Evolutionary conservation across 2,797 vertebrate genomes (phyloP), one percentile per base, ranked within the genome.

Genomic region (Holocentrus rufus): DNA sequence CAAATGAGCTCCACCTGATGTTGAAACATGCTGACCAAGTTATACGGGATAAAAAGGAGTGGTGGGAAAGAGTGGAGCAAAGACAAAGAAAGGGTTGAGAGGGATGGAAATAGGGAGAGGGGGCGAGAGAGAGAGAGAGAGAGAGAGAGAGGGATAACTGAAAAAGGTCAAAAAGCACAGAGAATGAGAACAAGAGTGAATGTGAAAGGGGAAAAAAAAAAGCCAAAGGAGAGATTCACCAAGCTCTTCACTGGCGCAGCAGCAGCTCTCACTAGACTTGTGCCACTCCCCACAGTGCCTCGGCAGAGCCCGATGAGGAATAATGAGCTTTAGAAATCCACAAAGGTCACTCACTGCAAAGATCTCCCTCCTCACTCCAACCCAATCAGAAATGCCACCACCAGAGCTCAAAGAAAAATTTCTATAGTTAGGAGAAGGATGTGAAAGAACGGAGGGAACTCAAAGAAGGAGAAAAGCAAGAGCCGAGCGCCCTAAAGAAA

Each of bases 241-340:
- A 58, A 76, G 58, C 83, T 74, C 64, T 72, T 62, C 85, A 61
- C 42, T 30, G 72, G 72, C 83, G 74, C 83, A 88, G 86, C 83
- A 85, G 76, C 69, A 84, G 72, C 86, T 73, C 84, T 85, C 88
- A 82, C 80, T 31, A 80, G 79, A 81, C 81, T 74, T 55, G 64
- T 68, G 79, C 84, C 83, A 74, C 87, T 85, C 82, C 85, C 88
- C 74, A 73, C 79, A 73, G 90, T 6, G 82, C 73, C 66, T 56
- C 83, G 67, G 83, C 86, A 66, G 82, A 90, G 89, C 74, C 83
- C 87, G 76, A 89, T 76, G 82, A 90, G 87, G 89, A 92, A 92
- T 93, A 91, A 93, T 93, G 91, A 92, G 91, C 91, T 90, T 91
- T 92, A 92, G 89, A 92, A 92, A 90, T 80, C 87, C 84, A 84